Evolutionary conservation across 2,113 vertebrate genomes (phyloP).

Genomic region (Nestor notabilis): DNA sequence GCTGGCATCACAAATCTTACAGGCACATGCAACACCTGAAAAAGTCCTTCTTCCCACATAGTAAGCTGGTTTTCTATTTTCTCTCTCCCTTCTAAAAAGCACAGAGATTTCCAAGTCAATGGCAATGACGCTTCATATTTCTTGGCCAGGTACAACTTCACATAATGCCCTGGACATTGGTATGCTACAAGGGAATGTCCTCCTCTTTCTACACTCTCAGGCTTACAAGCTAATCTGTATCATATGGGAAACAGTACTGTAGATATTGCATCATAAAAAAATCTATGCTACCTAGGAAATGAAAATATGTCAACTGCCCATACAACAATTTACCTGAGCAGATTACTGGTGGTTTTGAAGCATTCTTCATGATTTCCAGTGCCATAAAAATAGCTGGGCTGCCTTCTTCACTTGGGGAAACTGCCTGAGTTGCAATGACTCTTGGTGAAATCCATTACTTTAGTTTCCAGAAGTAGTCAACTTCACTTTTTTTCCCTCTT

Average conservation of each 20-base stretch:
- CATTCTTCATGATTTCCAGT: background rate
- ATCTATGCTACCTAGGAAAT: background rate
- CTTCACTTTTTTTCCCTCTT: background rate
- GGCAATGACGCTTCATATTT: background rate
- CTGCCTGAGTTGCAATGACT: background rate
- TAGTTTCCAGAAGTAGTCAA: background rate
- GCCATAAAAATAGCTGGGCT: background rate
- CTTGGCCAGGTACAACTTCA: background rate
- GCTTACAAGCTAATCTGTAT: background rate
- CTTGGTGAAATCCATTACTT: background rate
- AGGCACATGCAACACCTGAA: background rate
- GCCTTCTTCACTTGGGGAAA: background rate
- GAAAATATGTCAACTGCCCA: background rate
- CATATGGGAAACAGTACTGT: background rate
- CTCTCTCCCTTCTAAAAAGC: background rate
- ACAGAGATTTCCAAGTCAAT: background rate
- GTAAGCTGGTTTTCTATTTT: background rate
- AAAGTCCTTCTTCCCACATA: background rate
- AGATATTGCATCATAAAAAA: background rate
- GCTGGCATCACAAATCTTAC: background rate
- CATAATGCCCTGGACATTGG: background rate
- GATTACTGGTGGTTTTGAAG: background rate
- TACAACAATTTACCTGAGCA: background rate
- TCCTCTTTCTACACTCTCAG: background rate
- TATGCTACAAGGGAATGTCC: background rate